Evolutionary conservation across 2,888 invertebrate genomes (phyloP), one percentile per base, ranked within the genome.

Genomic region (Pandemis heparana): DNA sequence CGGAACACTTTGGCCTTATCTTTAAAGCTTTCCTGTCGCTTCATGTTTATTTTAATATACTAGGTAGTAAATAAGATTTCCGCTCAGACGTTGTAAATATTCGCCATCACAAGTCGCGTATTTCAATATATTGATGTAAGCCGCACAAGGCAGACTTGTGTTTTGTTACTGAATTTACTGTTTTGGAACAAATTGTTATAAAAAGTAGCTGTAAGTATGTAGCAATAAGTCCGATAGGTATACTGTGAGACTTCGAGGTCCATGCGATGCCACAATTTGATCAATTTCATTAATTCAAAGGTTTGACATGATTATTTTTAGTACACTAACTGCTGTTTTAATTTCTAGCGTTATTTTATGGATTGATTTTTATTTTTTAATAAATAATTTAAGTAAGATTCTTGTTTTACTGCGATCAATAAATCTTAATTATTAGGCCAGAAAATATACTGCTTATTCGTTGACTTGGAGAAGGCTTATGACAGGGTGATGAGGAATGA

Each of bases 361-460:
- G 87, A 90, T 92, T 92, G 90, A 91, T 92, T 92, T 92, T 89
- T 85, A 88, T 89, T 93, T 92, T 87, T 87, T 84, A 90, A 90
- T 91, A 92, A 94, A 93, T 90, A 83, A 87, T 87, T 79, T 87
- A 85, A 85, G 85, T 81, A 86, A 81, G n/a, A 51, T n/a, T 43
- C 18, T 23, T 65, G 59, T 74, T 70, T 75, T 66, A 0, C 14
- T 74, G 60, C 23, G 23, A 32, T 32, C 23, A 32, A 32, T 32
- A 32, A 32, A 32, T 32, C 23, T 32, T 32, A 32, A 4, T 32
- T n/a, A n/a, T n/a, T n/a, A n/a, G n/a, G n/a, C n/a, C n/a, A n/a
- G n/a, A n/a, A n/a, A n/a, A n/a, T n/a, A n/a, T n/a, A n/a, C n/a
- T n/a, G n/a, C n/a, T n/a, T n/a, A n/a, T n/a, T n/a, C n/a, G n/a